Percentiles rank a stretch among this genome's conserved stretches.
Evolutionary conservation across 1,140 invertebrate genomes (phyloP).

Genomic region (Drosophila persimilis): DNA sequence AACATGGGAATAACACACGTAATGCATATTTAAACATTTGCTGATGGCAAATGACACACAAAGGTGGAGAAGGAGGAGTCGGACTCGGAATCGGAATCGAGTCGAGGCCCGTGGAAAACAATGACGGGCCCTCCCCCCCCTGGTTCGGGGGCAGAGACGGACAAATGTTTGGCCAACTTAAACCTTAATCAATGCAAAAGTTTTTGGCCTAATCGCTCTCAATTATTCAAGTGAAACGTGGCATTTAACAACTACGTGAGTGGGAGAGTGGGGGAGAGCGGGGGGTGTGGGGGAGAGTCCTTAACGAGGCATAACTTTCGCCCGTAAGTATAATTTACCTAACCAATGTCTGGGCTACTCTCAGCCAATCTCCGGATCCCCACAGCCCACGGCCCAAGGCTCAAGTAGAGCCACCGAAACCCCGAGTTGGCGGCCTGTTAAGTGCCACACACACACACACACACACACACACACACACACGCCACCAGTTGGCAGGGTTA

Average conservation of each 20-base stretch:
- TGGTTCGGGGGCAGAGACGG: slow-evolving; percentile 25
- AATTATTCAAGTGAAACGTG: slow-evolving; percentile 83
- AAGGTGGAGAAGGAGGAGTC: slow-evolving; percentile 43
- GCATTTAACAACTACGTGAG: slow-evolving; percentile 82
- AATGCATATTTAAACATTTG: slow-evolving; percentile 82
- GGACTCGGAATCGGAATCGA: slow-evolving; percentile 1
- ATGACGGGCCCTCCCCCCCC: slow-evolving; percentile 26
- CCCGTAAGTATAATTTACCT: slow-evolving; percentile 62
- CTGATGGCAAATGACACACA: slow-evolving; percentile 81
- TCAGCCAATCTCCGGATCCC: slow-evolving; percentile 20
- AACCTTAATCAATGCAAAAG: slow-evolving; percentile 82
- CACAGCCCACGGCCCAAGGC: background rate
- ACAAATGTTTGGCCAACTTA: slow-evolving; percentile 80
- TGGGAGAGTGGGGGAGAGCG: background rate
- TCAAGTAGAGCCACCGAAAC: slow-evolving; percentile 24
- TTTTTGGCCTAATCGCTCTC: slow-evolving; percentile 81
- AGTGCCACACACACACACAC: slow-evolving; percentile 51
- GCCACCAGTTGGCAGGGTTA: slow-evolving; percentile 54
- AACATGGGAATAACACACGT: slow-evolving; percentile 80
- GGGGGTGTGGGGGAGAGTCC: slow-evolving; percentile 35
- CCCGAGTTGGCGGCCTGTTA: slow-evolving; percentile 45
- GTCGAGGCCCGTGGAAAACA: slow-evolving; percentile 49
- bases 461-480: slow-evolving; percentile 9
- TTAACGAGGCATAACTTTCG: slow-evolving; percentile 79
- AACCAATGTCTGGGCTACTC: slow-evolving; percentile 57